A percentile compares a stretch with the other conserved stretches of the same genome.
Conservation (phyloP, 2,888 invertebrate species). For the Eurytoma adleriae region DNA sequence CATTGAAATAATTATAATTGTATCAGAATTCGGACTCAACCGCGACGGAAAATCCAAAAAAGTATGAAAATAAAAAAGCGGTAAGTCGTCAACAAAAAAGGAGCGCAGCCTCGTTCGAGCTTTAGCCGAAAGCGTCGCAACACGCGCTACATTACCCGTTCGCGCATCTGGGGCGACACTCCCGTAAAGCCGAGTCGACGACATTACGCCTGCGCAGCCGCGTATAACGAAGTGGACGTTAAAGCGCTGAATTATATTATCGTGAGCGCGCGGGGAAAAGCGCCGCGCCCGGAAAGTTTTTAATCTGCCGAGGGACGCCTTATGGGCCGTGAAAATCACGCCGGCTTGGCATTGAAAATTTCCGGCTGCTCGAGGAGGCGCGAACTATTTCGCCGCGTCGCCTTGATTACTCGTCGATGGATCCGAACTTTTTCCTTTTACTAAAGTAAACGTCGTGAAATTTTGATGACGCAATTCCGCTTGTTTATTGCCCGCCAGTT, state of each 20-base stretch:
- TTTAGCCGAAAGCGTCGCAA: not conserved
- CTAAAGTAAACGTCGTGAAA: too few relatives aligned
- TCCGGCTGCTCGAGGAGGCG: not conserved
- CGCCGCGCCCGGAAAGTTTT: slow-evolving; percentile 21
- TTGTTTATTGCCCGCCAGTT: too few relatives aligned
- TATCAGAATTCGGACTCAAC: too few relatives aligned
- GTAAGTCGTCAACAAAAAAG: too few relatives aligned
- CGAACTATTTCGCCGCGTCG: not conserved
- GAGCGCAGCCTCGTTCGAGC: not conserved
- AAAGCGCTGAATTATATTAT: slow-evolving; percentile 47
- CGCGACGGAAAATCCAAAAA: not conserved
- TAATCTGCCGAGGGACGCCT: slow-evolving; percentile 28
- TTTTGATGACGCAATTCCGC: too few relatives aligned
- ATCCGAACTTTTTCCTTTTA: too few relatives aligned
- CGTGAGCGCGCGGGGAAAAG: not conserved
- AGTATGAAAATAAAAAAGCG: not conserved
- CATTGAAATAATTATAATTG: too few relatives aligned
- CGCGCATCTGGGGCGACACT: not conserved
- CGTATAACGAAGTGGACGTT: slow-evolving; percentile 47
- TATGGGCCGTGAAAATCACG: slow-evolving; percentile 44
- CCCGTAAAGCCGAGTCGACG: slow-evolving; percentile 14
- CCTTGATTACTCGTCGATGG: too few relatives aligned
- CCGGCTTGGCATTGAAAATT: slow-evolving; percentile 30
- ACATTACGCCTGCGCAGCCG: slow-evolving; percentile 11
- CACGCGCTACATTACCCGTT: not conserved